Evolutionary conservation across 2,888 invertebrate genomes (phyloP).

Genomic region (Atrina japonica): DNA sequence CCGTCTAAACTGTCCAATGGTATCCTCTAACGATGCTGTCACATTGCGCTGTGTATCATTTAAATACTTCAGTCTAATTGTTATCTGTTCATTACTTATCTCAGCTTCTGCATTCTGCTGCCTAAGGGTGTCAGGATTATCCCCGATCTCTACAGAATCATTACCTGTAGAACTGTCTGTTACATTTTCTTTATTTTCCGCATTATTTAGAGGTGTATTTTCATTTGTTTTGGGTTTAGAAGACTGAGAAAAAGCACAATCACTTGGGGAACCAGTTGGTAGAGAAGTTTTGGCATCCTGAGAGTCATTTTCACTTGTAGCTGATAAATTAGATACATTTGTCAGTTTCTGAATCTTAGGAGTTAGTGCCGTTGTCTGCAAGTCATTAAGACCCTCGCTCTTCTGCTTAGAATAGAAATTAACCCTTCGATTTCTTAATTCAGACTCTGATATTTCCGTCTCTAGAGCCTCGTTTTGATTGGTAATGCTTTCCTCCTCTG

Average conservation of each 20-base stretch:
- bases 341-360: not conserved
- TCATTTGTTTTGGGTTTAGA: conserved; percentile 7
- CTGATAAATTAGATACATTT: conserved; percentile 6
- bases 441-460: too few relatives aligned
- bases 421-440: not conserved
- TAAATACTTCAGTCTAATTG: conserved; percentile 79
- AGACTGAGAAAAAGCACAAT: too few relatives aligned
- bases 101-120: conserved; percentile 12
- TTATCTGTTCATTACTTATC: conserved; percentile 56
- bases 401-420: not conserved
- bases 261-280: too few relatives aligned
- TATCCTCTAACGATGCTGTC: conserved; percentile 73
- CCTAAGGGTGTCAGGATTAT: not conserved
- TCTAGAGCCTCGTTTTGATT: too few relatives aligned
- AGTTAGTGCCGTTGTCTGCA: conserved; percentile 12
- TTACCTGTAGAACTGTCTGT: too few relatives aligned
- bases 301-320: not conserved
- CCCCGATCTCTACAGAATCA: not conserved
- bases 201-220: not conserved
- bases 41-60: conserved; percentile 80
- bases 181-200: not conserved
- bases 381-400: not conserved
- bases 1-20: conserved; percentile 81
- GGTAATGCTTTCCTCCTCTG: too few relatives aligned
- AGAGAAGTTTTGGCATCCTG: not conserved